These are phyloP conservation scores for Leptinotarsa tumamoca DNA, from an alignment of 2,888 invertebrate genomes.

Conservation along the genomic window DNA sequence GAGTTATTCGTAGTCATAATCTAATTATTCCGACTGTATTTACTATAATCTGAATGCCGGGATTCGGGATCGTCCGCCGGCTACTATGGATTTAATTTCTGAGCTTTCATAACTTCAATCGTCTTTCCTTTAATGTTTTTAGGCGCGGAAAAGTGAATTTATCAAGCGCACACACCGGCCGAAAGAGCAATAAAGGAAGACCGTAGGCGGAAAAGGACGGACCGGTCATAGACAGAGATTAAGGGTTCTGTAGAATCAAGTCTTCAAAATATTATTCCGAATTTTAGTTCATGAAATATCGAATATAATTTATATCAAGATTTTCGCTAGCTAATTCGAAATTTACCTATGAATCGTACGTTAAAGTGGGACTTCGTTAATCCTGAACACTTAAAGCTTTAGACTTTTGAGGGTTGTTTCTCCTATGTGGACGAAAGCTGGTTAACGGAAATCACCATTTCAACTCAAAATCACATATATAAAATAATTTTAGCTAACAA, in stretches of 20 bases:
- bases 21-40: constrained; percentile 27
- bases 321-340: background rate
- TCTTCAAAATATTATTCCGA: background rate
- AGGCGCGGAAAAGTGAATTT: constrained; percentile 67
- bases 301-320: background rate
- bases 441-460: too few species aligned
- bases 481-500: too few species aligned
- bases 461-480: too few species aligned
- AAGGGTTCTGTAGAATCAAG: background rate
- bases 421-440: too few species aligned
- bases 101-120: constrained; percentile 68
- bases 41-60: constrained; percentile 20
- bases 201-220: background rate
- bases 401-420: too few species aligned
- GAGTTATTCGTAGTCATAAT: constrained; percentile 25
- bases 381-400: too few species aligned
- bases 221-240: background rate
- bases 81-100: constrained; percentile 64
- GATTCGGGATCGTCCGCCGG: constrained; percentile 25
- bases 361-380: too few species aligned
- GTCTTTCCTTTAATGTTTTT: constrained; percentile 66
- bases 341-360: too few species aligned
- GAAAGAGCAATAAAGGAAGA: constrained; percentile 63
- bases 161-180: constrained; percentile 66
- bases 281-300: background rate